Evolutionary conservation across 2,888 invertebrate species (phyloP).

Genomic region (Nomada fucata): DNA sequence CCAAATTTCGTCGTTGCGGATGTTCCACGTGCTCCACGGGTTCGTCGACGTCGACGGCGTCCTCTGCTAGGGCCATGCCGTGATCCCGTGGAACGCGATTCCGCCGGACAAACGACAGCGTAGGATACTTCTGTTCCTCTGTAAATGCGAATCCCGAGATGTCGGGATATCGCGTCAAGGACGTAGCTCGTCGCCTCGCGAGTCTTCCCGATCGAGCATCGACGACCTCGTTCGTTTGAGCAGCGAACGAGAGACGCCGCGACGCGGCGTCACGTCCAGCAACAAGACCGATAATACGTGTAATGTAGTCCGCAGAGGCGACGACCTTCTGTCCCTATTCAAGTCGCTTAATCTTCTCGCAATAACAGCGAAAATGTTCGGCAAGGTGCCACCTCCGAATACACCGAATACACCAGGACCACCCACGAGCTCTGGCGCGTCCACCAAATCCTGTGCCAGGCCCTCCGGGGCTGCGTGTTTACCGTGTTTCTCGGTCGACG

Average conservation of each 20-base stretch:
- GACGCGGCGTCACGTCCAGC: slow-evolving; percentile 34
- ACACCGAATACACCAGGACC: slow-evolving; percentile 78
- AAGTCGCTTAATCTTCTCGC: slow-evolving; percentile 38
- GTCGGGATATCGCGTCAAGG: slow-evolving; percentile 29
- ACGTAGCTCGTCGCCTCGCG: slow-evolving; percentile 31
- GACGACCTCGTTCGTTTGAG: slow-evolving; percentile 8
- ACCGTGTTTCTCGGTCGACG: slow-evolving; percentile 77
- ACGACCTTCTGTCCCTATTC: slow-evolving; percentile 31
- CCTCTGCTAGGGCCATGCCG: slow-evolving; percentile 45
- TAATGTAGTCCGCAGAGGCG: slow-evolving; percentile 49
- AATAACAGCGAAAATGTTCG: slow-evolving; percentile 77
- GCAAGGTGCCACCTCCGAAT: slow-evolving; percentile 79
- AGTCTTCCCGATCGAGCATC: slow-evolving; percentile 42
- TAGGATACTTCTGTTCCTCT: neutral
- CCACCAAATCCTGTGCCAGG: slow-evolving; percentile 47
- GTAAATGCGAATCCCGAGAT: slow-evolving; percentile 27
- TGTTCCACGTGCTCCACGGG: slow-evolving; percentile 47
- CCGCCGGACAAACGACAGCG: slow-evolving; percentile 63
- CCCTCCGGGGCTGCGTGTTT: slow-evolving; percentile 72
- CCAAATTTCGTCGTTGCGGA: slow-evolving; percentile 54
- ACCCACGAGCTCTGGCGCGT: slow-evolving; percentile 47
- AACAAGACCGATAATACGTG: slow-evolving; percentile 49
- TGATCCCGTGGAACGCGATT: slow-evolving; percentile 40
- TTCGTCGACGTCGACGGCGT: slow-evolving; percentile 46
- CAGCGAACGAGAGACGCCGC: slow-evolving; percentile 5